A percentile compares a stretch with the other conserved stretches of the same genome.
Evolutionary conservation across 2,113 vertebrate genomes (phyloP).

Genomic region (Chinchilla lanigera): DNA sequence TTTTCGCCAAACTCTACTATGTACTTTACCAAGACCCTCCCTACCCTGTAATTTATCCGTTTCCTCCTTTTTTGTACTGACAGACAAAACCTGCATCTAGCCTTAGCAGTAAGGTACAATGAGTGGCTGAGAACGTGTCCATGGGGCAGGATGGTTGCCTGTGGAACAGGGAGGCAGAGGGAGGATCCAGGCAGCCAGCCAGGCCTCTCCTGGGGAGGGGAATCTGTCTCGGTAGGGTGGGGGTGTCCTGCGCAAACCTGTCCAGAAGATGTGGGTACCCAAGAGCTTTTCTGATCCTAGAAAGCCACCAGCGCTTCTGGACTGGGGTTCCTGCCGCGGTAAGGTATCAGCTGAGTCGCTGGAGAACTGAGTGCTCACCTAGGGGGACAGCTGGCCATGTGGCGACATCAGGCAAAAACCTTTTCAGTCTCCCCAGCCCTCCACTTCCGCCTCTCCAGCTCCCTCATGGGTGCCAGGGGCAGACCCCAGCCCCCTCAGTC

Average conservation of each 20-base stretch:
- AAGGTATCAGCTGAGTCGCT: background rate
- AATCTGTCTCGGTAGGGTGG: background rate
- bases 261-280: background rate
- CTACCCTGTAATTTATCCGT: background rate
- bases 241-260: background rate
- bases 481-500: background rate
- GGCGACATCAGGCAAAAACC: background rate
- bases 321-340: background rate
- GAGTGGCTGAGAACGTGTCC: background rate
- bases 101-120: background rate
- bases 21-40: background rate
- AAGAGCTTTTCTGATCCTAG: background rate
- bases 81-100: background rate
- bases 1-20: background rate
- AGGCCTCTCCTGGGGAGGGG: no score
- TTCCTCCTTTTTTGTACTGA: background rate
- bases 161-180: background rate
- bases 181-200: no score
- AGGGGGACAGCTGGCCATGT: background rate
- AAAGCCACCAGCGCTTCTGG: background rate
- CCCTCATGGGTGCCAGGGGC: background rate
- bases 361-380: background rate
- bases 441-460: accelerated
- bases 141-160: background rate
- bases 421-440: background rate